These are phyloP conservation scores for Drosophila fungiperda DNA, from an alignment of 2,888 invertebrate species.

Conservation along the genomic window DNA sequence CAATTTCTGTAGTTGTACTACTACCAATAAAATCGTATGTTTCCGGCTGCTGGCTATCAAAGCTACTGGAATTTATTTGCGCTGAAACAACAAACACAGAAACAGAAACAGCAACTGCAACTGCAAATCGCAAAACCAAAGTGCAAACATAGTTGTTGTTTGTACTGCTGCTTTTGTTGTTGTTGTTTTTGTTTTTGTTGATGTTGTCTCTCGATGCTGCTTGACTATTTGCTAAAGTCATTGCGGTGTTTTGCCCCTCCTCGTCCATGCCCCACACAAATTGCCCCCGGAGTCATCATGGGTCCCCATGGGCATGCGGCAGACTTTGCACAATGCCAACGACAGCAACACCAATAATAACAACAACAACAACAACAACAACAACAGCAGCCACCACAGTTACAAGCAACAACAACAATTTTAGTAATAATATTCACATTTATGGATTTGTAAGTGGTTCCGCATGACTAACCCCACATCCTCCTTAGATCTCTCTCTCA, in stretches of 20 bases:
- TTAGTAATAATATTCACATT: constrained; percentile 81
- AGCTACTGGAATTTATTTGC: constrained; percentile 77
- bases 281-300: constrained; percentile 49
- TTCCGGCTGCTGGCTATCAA: constrained; percentile 68
- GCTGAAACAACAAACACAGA: constrained; percentile 66
- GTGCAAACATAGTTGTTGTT: constrained; percentile 73
- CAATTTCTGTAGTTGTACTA: constrained; percentile 58
- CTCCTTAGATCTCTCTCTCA: constrained; percentile 17
- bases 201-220: constrained; percentile 61
- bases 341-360: constrained; percentile 43
- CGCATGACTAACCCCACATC: constrained; percentile 75
- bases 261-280: constrained; percentile 39
- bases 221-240: constrained; percentile 80
- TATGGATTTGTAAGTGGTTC: constrained; percentile 82
- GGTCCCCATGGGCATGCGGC: constrained; percentile 50
- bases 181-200: constrained; percentile 42
- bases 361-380: constrained; percentile 27
- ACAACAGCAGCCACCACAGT: constrained; percentile 30
- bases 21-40: constrained; percentile 79
- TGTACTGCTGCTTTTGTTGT: constrained; percentile 20
- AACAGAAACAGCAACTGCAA: constrained; percentile 57
- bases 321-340: constrained; percentile 68
- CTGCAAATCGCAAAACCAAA: constrained; percentile 80
- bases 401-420: constrained; percentile 51
- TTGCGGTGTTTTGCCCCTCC: constrained; percentile 65